Conservation (phyloP, 1,140 invertebrate genomes). For the Parasteatoda tepidariorum region DNA sequence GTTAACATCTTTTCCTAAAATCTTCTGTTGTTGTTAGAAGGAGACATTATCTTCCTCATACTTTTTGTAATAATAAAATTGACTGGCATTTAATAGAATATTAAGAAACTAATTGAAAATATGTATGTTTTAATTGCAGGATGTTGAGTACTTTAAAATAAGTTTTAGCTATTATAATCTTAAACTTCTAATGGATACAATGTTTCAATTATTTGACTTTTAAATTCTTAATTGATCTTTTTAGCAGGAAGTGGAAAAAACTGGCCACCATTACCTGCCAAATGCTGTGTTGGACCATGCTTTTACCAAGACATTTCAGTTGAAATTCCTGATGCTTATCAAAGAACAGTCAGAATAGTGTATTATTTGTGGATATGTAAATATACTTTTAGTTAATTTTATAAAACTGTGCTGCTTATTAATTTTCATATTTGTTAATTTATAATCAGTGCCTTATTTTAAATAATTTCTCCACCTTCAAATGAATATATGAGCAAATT, state of each 20-base stretch:
- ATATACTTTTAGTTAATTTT: too few relatives aligned
- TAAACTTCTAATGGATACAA: too few relatives aligned
- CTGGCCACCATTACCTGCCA: slow-evolving; percentile 96
- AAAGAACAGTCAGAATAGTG: slow-evolving; percentile 90
- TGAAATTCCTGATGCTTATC: slow-evolving; percentile 97
- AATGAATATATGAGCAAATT: too few relatives aligned
- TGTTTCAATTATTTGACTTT: too few relatives aligned
- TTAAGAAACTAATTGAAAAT: not conserved
- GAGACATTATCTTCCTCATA: too few relatives aligned
- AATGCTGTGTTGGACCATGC: slow-evolving; percentile 92
- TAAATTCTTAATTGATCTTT: not conserved
- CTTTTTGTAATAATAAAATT: too few relatives aligned
- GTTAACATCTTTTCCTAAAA: too few relatives aligned
- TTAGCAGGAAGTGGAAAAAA: slow-evolving; percentile 79
- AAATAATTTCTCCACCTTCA: too few relatives aligned
- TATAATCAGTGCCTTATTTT: too few relatives aligned
- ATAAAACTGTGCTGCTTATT: not conserved
- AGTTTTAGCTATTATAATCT: too few relatives aligned
- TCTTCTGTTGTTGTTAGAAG: too few relatives aligned
- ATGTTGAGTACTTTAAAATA: not conserved
- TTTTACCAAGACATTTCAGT: slow-evolving; percentile 99
- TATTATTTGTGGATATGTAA: slow-evolving; percentile 98
- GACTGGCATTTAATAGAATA: too few relatives aligned
- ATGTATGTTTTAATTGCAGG: not conserved
- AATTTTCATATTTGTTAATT: not conserved